Base-by-base conservation (phyloP, 1,140 invertebrate genomes). In the Brachionus paranguensis region DNA sequence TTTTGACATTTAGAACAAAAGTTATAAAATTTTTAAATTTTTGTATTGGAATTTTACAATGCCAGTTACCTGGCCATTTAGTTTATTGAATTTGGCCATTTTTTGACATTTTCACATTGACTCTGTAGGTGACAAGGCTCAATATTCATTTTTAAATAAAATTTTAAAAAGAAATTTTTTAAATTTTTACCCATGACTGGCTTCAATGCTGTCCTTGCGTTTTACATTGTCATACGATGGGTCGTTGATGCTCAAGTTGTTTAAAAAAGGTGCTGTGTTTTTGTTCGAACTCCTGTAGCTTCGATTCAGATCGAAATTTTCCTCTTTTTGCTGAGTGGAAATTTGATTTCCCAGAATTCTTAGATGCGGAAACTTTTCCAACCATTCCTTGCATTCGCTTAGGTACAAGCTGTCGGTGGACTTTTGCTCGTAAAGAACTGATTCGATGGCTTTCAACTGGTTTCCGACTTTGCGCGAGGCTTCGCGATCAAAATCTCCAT, bases 311-410 rank as follows among this genome's bases (percentile, higher is more conserved):
- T 43, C 41, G n/a, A 68, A 41, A 14, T 33, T 12, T n/a, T 68
- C 33, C n/a, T 41, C 41, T 43, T 76, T 76, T 76, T 47, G 72
- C 20, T 76, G 27, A 12, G 72, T 76, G 10, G 17, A 76, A 20
- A 81, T 81, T 47, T 81, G 78, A 11, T 11, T 41, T 55, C 78
- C 78, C 7, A 81, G 53, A 43, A 81, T 81, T 81, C 78, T 60
- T 47, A 81, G 37, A 81, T 81, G 78, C 8, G 78, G 50, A 64
- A 81, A 81, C 20, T 81, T 81, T 81, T 81, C 78, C 53, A 81
- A 47, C 78, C 78, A 81, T 64, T 81, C 78, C 65, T 68, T 81
- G 27, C 78, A 81, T 47, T 81, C 78, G 20, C 43, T 68, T 27
- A 64, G 37, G 24, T 81, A 64, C n/a, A 47, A 37, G 11, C 78